A percentile compares a stretch with the other conserved stretches of the same genome.
These are phyloP conservation scores for Lophotis ruficrista DNA, from an alignment of 2,113 vertebrate species.

Conservation along the genomic window DNA sequence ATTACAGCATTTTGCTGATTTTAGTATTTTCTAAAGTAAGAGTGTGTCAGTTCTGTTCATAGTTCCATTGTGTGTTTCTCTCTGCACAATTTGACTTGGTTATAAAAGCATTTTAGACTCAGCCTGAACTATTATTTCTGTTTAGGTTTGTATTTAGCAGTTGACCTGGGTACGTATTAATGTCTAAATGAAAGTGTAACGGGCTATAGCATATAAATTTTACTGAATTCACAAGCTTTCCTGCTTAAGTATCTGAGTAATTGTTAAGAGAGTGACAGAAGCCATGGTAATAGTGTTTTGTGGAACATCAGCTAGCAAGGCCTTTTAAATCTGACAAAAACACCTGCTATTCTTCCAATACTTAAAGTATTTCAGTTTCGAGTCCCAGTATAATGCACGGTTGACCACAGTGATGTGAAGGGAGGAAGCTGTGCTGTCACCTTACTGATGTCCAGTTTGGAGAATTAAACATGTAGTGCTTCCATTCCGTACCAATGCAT, in stretches of 20 bases:
- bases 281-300: neutral
- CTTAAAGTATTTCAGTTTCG: neutral
- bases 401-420: neutral
- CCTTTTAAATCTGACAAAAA: neutral
- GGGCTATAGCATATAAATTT: neutral
- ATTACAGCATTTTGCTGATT: constrained; percentile 5
- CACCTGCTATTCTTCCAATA: neutral
- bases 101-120: neutral
- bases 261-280: neutral
- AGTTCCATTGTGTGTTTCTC: neutral
- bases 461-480: neutral
- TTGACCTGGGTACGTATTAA: neutral
- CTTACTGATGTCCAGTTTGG: neutral
- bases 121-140: neutral
- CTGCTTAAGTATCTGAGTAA: neutral
- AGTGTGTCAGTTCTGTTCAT: neutral
- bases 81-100: neutral
- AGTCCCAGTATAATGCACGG: neutral
- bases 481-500: neutral
- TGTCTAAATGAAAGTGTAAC: neutral
- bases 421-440: neutral
- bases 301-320: neutral
- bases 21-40: neutral
- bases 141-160: neutral
- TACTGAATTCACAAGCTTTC: neutral